phyloP scores from a whole-genome alignment of 2,888 invertebrate genomes.

The Heteromyza rotundicornis region DNA sequence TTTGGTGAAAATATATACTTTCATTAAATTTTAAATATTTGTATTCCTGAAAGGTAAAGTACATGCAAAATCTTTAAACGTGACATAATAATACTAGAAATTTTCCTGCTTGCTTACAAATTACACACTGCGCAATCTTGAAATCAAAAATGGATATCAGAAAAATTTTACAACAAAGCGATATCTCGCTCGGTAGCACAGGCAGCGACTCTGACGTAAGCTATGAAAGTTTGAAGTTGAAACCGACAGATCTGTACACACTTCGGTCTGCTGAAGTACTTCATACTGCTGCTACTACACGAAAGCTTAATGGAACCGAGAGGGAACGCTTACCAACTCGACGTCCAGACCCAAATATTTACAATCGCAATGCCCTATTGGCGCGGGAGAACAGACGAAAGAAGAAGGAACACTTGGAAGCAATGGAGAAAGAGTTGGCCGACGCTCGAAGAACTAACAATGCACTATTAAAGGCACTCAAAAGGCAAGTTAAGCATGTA shows the following conservation, averaged over 20 bases:
- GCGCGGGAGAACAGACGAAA: slow-evolving; percentile 69
- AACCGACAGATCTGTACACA: background rate
- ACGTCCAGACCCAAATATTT: slow-evolving; percentile 58
- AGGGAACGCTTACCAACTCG: slow-evolving; percentile 52
- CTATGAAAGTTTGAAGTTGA: slow-evolving; percentile 17
- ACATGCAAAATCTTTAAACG: slow-evolving; percentile 36
- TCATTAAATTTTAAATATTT: no score
- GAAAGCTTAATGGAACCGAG: no score
- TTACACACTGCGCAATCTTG: slow-evolving; percentile 16
- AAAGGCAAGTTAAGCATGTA: slow-evolving; percentile 63
- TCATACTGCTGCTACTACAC: slow-evolving; percentile 15
- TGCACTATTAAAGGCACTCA: slow-evolving; percentile 63
- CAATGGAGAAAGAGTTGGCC: slow-evolving; percentile 65
- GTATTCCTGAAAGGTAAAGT: slow-evolving; percentile 51
- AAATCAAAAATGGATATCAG: slow-evolving; percentile 32
- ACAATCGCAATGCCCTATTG: slow-evolving; percentile 67
- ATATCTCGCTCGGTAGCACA: slow-evolving; percentile 32
- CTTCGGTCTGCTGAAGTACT: no score
- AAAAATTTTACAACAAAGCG: slow-evolving; percentile 37
- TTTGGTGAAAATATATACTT: no score
- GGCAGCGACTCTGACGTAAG: slow-evolving; percentile 29
- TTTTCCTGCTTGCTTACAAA: no score
- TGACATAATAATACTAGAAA: slow-evolving; percentile 40
- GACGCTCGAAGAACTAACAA: slow-evolving; percentile 63
- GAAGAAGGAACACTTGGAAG: slow-evolving; percentile 68